These are phyloP conservation scores for Micromesistius poutassou DNA, from an alignment of 2,797 vertebrate species.

Conservation along the genomic window DNA sequence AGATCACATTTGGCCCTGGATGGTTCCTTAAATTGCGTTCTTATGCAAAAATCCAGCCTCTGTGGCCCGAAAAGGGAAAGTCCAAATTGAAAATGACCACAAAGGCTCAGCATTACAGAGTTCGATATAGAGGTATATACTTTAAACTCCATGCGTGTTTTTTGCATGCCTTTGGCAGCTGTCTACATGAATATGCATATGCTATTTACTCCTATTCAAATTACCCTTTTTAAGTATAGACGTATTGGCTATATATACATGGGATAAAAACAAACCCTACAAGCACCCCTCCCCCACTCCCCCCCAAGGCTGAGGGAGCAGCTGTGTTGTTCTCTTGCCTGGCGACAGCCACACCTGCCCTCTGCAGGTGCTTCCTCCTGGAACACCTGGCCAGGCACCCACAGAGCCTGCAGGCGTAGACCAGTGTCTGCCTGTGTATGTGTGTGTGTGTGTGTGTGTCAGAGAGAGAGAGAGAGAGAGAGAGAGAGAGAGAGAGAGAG, in stretches of 20 bases:
- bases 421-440: constrained; percentile 12
- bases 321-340: constrained; percentile 81
- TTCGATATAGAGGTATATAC: background rate
- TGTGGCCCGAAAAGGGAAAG: constrained; percentile 24
- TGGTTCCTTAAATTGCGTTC: background rate
- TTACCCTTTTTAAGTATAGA: background rate
- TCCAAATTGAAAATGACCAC: background rate
- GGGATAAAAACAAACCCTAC: background rate
- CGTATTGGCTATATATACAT: background rate
- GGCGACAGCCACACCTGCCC: constrained; percentile 78
- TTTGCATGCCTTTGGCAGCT: background rate
- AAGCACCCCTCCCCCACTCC: constrained; percentile 27
- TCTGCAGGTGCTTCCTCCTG: constrained; percentile 82
- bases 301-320: constrained; percentile 65
- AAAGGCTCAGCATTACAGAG: background rate
- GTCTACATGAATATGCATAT: no score
- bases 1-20: background rate
- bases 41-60: background rate
- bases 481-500: no score
- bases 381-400: constrained; percentile 79
- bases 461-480: no score
- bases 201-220: background rate
- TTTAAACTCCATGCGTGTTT: background rate
- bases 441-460: constrained; percentile 8
- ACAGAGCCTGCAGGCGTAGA: constrained; percentile 60